Evolutionary conservation across 1,140 invertebrate genomes (phyloP), one percentile per base, ranked within the genome.

Genomic region (Capitella teleta): DNA sequence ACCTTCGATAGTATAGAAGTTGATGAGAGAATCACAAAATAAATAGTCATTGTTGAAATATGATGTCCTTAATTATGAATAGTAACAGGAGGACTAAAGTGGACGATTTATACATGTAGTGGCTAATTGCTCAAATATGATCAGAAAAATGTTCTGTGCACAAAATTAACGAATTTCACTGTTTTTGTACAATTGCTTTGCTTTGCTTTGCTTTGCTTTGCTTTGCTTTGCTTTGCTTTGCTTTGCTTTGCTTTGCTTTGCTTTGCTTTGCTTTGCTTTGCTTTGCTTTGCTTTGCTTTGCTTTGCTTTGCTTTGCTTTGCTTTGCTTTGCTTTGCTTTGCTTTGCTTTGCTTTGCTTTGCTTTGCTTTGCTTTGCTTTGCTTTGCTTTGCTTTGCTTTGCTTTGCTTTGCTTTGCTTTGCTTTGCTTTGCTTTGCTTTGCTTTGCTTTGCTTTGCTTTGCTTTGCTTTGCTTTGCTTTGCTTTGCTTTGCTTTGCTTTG

Each of bases 161-260:
- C n/a, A n/a, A n/a, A n/a, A n/a, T n/a, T n/a, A n/a, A n/a, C n/a
- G n/a, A n/a, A n/a, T n/a, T n/a, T n/a, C n/a, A n/a, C n/a, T n/a
- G n/a, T 34, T 34, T 34, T 34, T 34, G 32, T n/a, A n/a, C 32
- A 34, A 10, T 34, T 34, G 32, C 32, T 34, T 34, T 34, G 32
- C 32, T 34, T 34, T 34, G 32, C 32, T 34, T 34, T 34, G 32
- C 32, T 34, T 34, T 34, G 32, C 32, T 34, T 34, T 34, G 32
- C 32, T 34, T 34, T 34, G 32, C 32, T 34, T 34, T 34, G 32
- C 32, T 34, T 34, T 34, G 32, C 32, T 34, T 34, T 34, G 32
- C 32, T 34, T 34, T 34, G 32, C 32, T 34, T 34, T 34, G 32
- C 32, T 34, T 34, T 34, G 32, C 32, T 34, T 34, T 34, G 32